These are phyloP conservation scores for Biston betularia DNA, from an alignment of 2,888 invertebrate species.

Conservation along the genomic window DNA sequence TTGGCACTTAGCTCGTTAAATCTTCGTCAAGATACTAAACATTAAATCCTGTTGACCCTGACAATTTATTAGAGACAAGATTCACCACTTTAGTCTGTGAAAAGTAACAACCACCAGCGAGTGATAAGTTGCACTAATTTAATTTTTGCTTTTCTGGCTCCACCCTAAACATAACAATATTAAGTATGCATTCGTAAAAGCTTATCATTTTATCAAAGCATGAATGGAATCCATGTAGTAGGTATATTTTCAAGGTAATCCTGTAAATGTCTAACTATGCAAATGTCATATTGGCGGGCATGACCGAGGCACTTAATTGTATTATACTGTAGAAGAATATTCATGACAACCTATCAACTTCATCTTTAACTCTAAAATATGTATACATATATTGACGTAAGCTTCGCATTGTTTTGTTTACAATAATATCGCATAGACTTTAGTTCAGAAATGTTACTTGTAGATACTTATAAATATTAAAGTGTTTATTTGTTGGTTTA, in stretches of 20 bases:
- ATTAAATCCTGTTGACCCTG: conserved; percentile 18
- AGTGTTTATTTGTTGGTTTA: too few species aligned
- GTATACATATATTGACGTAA: neutral
- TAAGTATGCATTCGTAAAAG: neutral
- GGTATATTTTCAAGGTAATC: conserved; percentile 20
- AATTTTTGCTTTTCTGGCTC: neutral
- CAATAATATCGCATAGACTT: neutral
- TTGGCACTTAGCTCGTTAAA: conserved; percentile 21
- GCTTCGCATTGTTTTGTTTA: too few species aligned
- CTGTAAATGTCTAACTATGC: conserved; percentile 23
- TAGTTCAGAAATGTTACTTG: neutral
- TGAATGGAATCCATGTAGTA: conserved; percentile 15
- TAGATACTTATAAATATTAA: neutral
- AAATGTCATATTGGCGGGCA: conserved; percentile 17
- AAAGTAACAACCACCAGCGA: neutral
- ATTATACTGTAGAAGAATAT: conserved; percentile 26
- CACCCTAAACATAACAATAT: neutral
- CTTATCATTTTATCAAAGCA: conserved; percentile 6
- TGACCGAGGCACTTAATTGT: conserved; percentile 24
- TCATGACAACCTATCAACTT: conserved; percentile 27
- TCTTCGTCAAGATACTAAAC: conserved; percentile 20
- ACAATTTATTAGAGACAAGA: conserved; percentile 26
- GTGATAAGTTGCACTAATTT: neutral
- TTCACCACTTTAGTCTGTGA: conserved; percentile 14
- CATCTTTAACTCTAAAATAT: conserved; percentile 8